phyloP scores from a whole-genome alignment of 2,888 invertebrate genomes.

The Drosophila trichaetosa region DNA sequence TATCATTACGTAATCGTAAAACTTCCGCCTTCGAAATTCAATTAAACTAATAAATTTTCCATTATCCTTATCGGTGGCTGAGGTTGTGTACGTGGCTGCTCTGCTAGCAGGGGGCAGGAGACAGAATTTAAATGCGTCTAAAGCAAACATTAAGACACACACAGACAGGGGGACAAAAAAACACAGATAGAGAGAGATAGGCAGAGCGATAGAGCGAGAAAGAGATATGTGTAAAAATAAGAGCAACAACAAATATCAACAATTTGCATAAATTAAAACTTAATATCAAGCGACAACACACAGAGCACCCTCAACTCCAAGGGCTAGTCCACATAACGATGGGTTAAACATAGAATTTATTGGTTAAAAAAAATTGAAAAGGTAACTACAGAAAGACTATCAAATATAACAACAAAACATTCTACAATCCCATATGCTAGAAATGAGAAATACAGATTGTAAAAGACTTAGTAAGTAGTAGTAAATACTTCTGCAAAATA shows the following conservation, averaged over 20 bases:
- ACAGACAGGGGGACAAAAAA: slow-evolving; percentile 16
- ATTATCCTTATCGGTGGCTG: slow-evolving; percentile 80
- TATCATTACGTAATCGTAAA: slow-evolving; percentile 79
- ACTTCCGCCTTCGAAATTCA: slow-evolving; percentile 83
- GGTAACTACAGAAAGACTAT: neutral
- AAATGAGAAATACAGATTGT: neutral
- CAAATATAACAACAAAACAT: neutral
- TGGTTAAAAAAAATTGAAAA: neutral
- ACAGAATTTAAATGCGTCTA: slow-evolving; percentile 68
- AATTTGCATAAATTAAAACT: slow-evolving; percentile 84
- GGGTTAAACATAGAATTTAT: neutral
- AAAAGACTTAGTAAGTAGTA: neutral
- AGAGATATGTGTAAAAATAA: slow-evolving; percentile 26
- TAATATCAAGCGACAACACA: slow-evolving; percentile 62
- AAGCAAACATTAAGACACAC: slow-evolving; percentile 61
- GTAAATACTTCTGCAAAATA: neutral
- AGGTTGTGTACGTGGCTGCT: slow-evolving; percentile 36
- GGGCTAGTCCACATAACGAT: slow-evolving; percentile 2
- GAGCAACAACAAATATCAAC: slow-evolving; percentile 73
- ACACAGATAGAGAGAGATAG: slow-evolving; percentile 2
- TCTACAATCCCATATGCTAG: neutral
- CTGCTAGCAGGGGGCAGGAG: slow-evolving; percentile 22
- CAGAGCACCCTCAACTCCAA: slow-evolving; percentile 5
- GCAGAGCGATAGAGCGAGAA: slow-evolving; percentile 12
- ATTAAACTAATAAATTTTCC: slow-evolving; percentile 83